Percentiles rank a stretch among this genome's conserved stretches.
Conservation (phyloP, 2,113 vertebrate species). For the Machaerirhynchus nigripectus region DNA sequence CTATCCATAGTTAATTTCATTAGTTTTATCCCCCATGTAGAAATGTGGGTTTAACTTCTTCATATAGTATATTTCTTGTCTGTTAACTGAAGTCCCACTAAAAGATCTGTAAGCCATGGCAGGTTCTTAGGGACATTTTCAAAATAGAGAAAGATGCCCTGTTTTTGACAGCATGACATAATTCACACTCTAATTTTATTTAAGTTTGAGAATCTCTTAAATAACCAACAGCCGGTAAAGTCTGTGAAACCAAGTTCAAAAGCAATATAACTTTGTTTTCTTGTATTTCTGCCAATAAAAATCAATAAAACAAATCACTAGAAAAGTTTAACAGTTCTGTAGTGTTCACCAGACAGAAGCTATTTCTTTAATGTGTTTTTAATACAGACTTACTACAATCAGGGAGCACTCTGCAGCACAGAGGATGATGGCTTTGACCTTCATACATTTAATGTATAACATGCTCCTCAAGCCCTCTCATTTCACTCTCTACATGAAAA, state of each 20-base stretch:
- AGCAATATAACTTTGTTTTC: neutral
- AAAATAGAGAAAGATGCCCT: neutral
- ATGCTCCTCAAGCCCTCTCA: neutral
- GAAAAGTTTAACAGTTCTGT: neutral
- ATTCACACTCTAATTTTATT: slow-evolving; percentile 53
- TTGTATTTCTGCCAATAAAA: neutral
- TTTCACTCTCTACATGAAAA: neutral
- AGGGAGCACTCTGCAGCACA: neutral
- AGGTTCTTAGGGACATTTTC: neutral
- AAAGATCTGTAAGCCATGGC: neutral
- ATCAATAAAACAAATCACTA: neutral
- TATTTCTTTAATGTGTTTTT: neutral
- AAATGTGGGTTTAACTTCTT: neutral
- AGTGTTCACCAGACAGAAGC: neutral
- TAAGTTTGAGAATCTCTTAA: slow-evolving; percentile 15
- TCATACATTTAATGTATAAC: neutral
- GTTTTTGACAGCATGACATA: slow-evolving; percentile 40
- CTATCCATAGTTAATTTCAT: neutral
- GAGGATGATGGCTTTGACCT: neutral
- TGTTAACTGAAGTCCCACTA: neutral
- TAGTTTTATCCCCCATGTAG: neutral
- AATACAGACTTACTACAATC: neutral
- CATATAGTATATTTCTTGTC: neutral
- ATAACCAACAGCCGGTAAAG: slow-evolving; percentile 38
- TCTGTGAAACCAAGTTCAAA: neutral